phyloP scores from a whole-genome alignment of 2,797 vertebrate genomes.

The Microhierax caerulescens region DNA sequence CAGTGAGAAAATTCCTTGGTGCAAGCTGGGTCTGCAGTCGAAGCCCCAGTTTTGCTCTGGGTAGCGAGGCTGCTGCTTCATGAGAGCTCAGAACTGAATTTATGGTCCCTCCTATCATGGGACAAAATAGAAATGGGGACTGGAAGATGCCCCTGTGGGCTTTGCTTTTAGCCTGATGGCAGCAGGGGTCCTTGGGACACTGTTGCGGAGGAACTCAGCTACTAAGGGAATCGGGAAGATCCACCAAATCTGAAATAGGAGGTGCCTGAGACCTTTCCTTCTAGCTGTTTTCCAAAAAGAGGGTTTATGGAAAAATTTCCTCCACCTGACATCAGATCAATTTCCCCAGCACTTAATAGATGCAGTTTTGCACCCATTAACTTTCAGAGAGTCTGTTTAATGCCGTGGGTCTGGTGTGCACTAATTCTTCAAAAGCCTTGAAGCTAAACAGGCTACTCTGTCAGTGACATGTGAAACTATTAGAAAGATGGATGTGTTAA shows the following conservation, averaged over 20 bases:
- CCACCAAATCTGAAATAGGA: background rate
- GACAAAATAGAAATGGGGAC: background rate
- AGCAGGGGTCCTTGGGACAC: background rate
- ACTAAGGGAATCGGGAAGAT: background rate
- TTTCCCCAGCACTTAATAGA: background rate
- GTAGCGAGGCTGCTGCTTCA: background rate
- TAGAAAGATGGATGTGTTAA: background rate
- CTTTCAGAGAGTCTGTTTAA: conserved; percentile 33
- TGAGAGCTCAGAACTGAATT: background rate
- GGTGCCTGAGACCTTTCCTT: background rate
- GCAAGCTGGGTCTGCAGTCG: background rate
- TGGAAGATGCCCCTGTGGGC: background rate
- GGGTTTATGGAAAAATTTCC: background rate
- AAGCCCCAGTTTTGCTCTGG: background rate
- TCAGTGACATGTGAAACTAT: conserved; percentile 12
- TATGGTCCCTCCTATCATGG: background rate
- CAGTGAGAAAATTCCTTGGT: background rate
- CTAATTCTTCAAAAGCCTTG: conserved; percentile 53
- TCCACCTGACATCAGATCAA: background rate
- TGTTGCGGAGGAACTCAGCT: rapidly evolving
- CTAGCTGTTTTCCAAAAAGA: background rate
- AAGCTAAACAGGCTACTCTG: conserved; percentile 27
- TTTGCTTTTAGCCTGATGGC: background rate
- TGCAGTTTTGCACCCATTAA: conserved; percentile 15
- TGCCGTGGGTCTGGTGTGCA: background rate